Percentiles rank a stretch among this genome's conserved stretches.
Evolutionary conservation across 2,113 vertebrate genomes (phyloP).

Genomic region (Sceloporus undulatus): DNA sequence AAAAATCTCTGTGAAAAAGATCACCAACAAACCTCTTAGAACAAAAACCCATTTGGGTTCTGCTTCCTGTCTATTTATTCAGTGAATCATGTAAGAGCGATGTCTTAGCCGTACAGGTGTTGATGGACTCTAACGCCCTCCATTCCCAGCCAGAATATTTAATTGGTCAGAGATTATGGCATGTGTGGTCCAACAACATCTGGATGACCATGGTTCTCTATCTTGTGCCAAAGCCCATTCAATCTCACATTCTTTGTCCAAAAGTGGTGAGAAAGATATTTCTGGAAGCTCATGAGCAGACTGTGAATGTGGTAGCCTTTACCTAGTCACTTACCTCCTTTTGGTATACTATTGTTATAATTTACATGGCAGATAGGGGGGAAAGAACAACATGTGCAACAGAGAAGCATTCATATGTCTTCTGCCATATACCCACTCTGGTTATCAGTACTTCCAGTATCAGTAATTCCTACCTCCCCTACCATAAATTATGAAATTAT

Average conservation of each 20-base stretch:
- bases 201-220: background rate
- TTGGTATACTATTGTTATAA: too few species aligned
- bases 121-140: background rate
- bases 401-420: background rate
- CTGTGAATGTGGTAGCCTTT: background rate
- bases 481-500: too few species aligned
- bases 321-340: background rate
- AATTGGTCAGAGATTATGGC: background rate
- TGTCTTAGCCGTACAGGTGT: background rate
- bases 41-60: background rate
- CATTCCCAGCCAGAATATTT: background rate
- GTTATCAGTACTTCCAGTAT: constrained; percentile 16
- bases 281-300: background rate
- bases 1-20: constrained; percentile 34
- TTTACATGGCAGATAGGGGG: too few species aligned
- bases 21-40: constrained; percentile 30
- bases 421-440: background rate
- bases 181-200: background rate
- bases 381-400: background rate
- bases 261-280: background rate
- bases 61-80: background rate
- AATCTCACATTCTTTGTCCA: background rate
- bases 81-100: background rate
- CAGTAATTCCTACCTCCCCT: background rate
- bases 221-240: background rate